phyloP scores from a whole-genome alignment of 2,113 vertebrate genomes.

The Etia nguti region DNA sequence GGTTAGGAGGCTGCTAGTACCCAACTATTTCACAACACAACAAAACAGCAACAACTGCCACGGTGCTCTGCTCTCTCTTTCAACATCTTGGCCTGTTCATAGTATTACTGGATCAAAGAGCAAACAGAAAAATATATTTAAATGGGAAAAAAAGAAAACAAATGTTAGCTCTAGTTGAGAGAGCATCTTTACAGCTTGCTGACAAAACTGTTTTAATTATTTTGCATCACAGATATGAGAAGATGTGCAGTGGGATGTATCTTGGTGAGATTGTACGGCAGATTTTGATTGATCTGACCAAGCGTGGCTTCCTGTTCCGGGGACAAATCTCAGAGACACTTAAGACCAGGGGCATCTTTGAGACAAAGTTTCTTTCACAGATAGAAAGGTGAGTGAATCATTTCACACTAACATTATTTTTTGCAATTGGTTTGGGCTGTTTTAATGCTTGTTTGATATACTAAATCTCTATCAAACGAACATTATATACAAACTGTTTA shows the following conservation, averaged over 20 bases:
- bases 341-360: slow-evolving; percentile 95
- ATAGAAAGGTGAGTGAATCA: slow-evolving; percentile 83
- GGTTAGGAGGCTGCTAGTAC: slow-evolving; percentile 61
- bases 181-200: not conserved
- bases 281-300: slow-evolving; percentile 94
- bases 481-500: not conserved
- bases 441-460: not conserved
- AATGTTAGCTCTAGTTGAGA: not conserved
- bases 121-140: not conserved
- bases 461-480: not conserved
- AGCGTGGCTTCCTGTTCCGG: slow-evolving; percentile 91
- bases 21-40: not conserved
- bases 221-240: slow-evolving; percentile 82
- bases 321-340: slow-evolving; percentile 94
- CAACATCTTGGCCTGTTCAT: not conserved
- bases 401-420: not conserved
- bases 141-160: not conserved
- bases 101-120: not conserved
- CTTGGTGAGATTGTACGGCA: slow-evolving; percentile 97
- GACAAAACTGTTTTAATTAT: not conserved
- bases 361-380: slow-evolving; percentile 98
- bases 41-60: not conserved
- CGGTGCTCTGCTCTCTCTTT: not conserved
- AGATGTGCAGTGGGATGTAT: slow-evolving; percentile 99
- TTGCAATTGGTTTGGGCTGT: not conserved